Conservation (phyloP, 2,113 vertebrate species). For the Strigops habroptila region DNA sequence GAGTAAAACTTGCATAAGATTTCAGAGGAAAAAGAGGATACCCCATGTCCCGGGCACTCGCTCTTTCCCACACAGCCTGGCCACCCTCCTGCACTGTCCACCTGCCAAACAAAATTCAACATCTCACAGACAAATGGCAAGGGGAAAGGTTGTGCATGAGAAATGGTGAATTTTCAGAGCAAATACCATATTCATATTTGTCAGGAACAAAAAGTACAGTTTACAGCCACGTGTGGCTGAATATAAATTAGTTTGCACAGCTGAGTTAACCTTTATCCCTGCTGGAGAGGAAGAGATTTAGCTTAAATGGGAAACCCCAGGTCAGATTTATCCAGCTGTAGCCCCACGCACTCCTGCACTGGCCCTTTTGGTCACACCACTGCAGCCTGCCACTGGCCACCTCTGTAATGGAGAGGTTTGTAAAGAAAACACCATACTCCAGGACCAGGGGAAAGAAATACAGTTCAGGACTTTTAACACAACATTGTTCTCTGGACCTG, state of each 20-base stretch:
- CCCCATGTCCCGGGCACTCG: not conserved
- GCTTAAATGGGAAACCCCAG: not conserved
- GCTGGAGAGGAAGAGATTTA: not conserved
- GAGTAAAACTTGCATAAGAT: not conserved
- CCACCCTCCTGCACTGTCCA: not conserved
- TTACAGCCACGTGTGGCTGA: not conserved
- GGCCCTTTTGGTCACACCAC: not conserved
- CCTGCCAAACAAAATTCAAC: slow-evolving; percentile 17
- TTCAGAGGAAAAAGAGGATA: not conserved
- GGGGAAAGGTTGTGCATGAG: not conserved
- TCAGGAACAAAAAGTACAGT: slow-evolving; percentile 17
- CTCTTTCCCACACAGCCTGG: not conserved
- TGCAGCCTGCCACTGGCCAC: not conserved
- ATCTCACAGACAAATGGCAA: not conserved
- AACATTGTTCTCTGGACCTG: not conserved
- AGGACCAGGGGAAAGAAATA: not conserved
- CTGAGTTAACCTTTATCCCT: slow-evolving; percentile 33
- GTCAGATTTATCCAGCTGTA: not conserved
- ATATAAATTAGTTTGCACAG: slow-evolving; percentile 51
- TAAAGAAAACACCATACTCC: not conserved
- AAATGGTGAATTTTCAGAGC: not conserved
- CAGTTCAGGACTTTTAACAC: not conserved
- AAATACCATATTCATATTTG: not conserved
- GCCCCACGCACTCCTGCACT: rapidly evolving
- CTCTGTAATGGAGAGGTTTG: rapidly evolving